phyloP scores from a whole-genome alignment of 2,888 invertebrate genomes.

The Odiellus spinosus region DNA sequence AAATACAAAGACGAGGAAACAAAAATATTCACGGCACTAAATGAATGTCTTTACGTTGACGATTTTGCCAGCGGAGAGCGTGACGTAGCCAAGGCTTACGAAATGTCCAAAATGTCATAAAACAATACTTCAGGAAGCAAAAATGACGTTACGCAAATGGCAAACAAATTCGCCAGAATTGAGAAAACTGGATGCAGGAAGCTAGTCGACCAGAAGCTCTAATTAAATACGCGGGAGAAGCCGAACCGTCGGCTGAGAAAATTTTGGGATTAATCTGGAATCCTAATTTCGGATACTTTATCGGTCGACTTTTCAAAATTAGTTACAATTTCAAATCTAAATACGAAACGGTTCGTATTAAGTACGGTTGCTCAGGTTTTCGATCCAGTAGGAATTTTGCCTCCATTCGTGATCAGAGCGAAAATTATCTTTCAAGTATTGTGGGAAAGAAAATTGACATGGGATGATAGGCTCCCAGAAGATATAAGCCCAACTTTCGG shows the following conservation, averaged over 20 bases:
- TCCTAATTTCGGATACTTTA: not conserved
- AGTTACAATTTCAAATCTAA: too few relatives aligned
- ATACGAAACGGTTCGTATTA: too few relatives aligned
- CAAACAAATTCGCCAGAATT: not conserved
- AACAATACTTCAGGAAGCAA: not conserved
- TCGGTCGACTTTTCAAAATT: not conserved
- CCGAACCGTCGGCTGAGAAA: not conserved
- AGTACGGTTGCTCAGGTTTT: too few relatives aligned
- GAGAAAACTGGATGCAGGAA: not conserved
- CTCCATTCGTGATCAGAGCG: too few relatives aligned
- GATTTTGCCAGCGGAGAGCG: not conserved
- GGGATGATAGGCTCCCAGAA: too few relatives aligned
- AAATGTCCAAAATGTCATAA: not conserved
- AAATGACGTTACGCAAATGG: constrained; percentile 3
- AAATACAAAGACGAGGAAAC: not conserved
- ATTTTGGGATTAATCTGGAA: constrained; percentile 2
- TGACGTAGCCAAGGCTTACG: not conserved
- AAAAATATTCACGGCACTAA: not conserved
- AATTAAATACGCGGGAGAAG: too few relatives aligned
- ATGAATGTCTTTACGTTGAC: constrained; percentile 1
- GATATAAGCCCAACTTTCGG: too few relatives aligned
- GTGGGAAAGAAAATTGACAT: too few relatives aligned
- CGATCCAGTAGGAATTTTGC: too few relatives aligned
- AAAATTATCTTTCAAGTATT: too few relatives aligned
- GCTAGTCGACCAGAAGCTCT: too few relatives aligned